Percentiles rank a stretch among this genome's conserved stretches.
phyloP scores from a whole-genome alignment of 2,797 vertebrate species.

The Betta splendens region DNA sequence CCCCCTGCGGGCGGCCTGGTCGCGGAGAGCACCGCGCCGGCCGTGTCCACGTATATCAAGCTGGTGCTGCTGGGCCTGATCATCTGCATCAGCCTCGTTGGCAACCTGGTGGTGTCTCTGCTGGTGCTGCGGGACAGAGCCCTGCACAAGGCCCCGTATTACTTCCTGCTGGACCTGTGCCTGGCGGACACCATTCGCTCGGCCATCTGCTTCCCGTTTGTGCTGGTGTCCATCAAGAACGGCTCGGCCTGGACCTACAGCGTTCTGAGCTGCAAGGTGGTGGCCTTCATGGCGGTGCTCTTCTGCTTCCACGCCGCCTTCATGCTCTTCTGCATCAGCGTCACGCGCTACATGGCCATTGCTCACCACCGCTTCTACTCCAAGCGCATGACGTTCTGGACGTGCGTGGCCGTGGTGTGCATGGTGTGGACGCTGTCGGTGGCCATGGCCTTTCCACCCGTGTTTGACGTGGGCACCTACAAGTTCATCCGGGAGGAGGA shows the following conservation, averaged over 20 bases:
- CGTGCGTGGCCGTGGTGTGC: constrained; percentile 90
- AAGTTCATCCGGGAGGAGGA: constrained; percentile 92
- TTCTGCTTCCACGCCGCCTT: constrained; percentile 94
- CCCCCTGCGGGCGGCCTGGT: constrained; percentile 67
- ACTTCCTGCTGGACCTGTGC: constrained; percentile 90
- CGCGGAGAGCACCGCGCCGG: constrained; percentile 74
- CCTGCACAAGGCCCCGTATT: constrained; percentile 91
- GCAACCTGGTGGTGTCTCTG: constrained; percentile 88
- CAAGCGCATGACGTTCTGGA: constrained; percentile 93
- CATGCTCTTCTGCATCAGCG: constrained; percentile 92
- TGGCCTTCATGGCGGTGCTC: constrained; percentile 92
- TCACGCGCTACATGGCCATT: constrained; percentile 92
- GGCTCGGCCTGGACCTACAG: constrained; percentile 92
- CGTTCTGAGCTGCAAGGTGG: constrained; percentile 90
- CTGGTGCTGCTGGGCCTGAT: constrained; percentile 88
- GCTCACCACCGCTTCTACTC: constrained; percentile 93
- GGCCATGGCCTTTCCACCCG: constrained; percentile 91
- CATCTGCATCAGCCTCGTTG: constrained; percentile 88
- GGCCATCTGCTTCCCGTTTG: constrained; percentile 91
- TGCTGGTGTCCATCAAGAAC: constrained; percentile 89
- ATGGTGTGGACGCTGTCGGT: constrained; percentile 93
- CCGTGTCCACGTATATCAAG: constrained; percentile 86
- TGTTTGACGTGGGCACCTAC: constrained; percentile 91
- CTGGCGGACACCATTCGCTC: constrained; percentile 90
- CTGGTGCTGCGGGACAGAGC: constrained; percentile 87